These are phyloP conservation scores for Macrosoma leucophasiata DNA, from an alignment of 2,888 invertebrate species.

Conservation along the genomic window DNA sequence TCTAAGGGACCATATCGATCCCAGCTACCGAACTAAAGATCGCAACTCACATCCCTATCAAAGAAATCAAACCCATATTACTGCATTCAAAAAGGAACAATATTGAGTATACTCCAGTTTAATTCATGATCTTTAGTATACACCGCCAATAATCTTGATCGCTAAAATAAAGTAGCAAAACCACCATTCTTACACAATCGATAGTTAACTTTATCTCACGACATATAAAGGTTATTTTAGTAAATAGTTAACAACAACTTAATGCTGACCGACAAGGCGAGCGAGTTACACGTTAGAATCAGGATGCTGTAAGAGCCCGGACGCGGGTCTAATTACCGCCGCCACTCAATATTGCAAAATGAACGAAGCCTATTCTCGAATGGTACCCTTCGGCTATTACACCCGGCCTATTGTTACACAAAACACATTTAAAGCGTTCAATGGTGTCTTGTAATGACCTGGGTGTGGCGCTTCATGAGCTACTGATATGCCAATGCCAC, in stretches of 20 bases:
- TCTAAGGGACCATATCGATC: conserved; percentile 59
- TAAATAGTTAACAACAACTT: conserved; percentile 1
- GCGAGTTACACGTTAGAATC: conserved; percentile 55
- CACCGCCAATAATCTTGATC: conserved; percentile 29
- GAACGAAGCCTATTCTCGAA: conserved; percentile 52
- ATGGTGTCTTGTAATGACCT: conserved; percentile 53
- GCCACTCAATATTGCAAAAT: conserved; percentile 70
- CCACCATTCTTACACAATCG: conserved; percentile 19
- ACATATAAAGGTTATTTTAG: conserved; percentile 25
- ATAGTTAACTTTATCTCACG: conserved; percentile 24
- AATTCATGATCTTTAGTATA: conserved; percentile 28
- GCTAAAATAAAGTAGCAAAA: conserved; percentile 34
- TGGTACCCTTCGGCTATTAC: conserved; percentile 55
- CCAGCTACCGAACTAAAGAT: conserved; percentile 22
- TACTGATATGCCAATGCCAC: conserved; percentile 37
- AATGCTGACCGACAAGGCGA: conserved; percentile 22
- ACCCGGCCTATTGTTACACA: conserved; percentile 57
- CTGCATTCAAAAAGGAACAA: conserved; percentile 13
- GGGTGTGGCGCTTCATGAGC: conserved; percentile 48
- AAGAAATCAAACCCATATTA: conserved; percentile 20
- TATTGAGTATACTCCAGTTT: conserved; percentile 33
- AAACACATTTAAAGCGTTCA: conserved; percentile 52
- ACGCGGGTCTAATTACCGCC: conserved; percentile 67
- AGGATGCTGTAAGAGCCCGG: conserved; percentile 66
- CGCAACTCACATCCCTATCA: conserved; percentile 18